Evolutionary conservation across 2,888 invertebrate species (phyloP), one percentile per base, ranked within the genome.

Genomic region (Allygus modestus): DNA sequence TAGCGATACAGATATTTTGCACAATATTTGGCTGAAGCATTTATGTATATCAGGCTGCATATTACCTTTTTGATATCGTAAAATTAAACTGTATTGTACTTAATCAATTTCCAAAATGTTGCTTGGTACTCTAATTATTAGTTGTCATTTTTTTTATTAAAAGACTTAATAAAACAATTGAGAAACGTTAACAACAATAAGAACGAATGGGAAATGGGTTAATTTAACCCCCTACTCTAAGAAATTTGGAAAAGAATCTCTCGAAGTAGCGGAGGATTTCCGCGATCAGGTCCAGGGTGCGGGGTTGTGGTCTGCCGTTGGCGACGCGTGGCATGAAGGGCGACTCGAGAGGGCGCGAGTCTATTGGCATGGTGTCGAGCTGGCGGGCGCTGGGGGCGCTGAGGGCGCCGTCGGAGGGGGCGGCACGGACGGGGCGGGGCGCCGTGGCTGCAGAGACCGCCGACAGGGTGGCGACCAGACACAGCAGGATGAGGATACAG

Each of bases 251-350:
- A 23, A 37, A n/a, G 41, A 71, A 41, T 41, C 71, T 37, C 41
- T 71, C 71, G 41, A 71, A 20, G 41, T 37, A 41, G n/a, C 41
- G 71, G 23, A 71, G 4, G 20, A 71, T n/a, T 20, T 41, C 37
- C n/a, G 37, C 71, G 41, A 71, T 41, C 1, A 71, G 41, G 71
- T 71, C 71, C 20, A 71, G 20, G 37, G 37, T 41, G 11, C 71
- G 71, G 17, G 71, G 71, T 12, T 71, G 71, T 37, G 71, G 37
- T 7, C 65, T 28, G 15, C 1, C 28, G 65, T 31, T n/a, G 1
- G 71, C 33, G 4, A 28, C 23, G 0, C 71, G 1, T 4, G 71
- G 41, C 71, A 71, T 71, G 20, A 71, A 9, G 23, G 41, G 41
- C 4, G 41, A 5, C 37, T 71, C 71, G 20, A 20, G 9, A 1